Evolutionary conservation across 2,113 vertebrate genomes (phyloP).

Genomic region (Furnarius figulus): DNA sequence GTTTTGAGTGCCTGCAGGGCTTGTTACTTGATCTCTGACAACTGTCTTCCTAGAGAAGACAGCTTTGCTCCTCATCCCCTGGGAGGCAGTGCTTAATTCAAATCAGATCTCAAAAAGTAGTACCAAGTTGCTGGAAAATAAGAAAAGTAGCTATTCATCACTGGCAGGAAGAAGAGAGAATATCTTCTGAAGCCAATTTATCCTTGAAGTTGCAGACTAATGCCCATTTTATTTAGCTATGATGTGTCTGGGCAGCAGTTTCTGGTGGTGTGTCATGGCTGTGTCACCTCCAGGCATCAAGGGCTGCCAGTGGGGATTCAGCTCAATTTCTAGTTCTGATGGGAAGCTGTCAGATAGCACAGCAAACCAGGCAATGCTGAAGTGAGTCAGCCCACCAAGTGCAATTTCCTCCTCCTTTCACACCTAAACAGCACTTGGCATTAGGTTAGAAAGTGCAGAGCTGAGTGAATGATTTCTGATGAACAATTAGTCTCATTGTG

Average conservation of each 20-base stretch:
- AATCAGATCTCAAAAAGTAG: neutral
- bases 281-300: neutral
- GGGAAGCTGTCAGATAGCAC: neutral
- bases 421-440: neutral
- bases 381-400: neutral
- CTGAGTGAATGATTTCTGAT: neutral
- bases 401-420: neutral
- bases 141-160: neutral
- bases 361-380: neutral
- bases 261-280: neutral
- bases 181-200: neutral
- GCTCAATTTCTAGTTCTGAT: neutral
- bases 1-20: neutral
- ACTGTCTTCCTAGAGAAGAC: neutral
- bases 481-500: conserved; percentile 33
- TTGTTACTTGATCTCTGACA: neutral
- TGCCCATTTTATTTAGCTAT: neutral
- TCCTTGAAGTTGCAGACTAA: neutral
- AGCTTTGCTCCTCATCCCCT: neutral
- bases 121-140: neutral
- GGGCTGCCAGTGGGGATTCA: neutral
- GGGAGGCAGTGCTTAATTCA: neutral
- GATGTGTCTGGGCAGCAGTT: neutral
- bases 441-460: neutral
- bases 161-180: neutral